A percentile compares a stretch with the other conserved stretches of the same genome.
Evolutionary conservation across 2,113 vertebrate genomes (phyloP).

Genomic region (Bungarus multicinctus): DNA sequence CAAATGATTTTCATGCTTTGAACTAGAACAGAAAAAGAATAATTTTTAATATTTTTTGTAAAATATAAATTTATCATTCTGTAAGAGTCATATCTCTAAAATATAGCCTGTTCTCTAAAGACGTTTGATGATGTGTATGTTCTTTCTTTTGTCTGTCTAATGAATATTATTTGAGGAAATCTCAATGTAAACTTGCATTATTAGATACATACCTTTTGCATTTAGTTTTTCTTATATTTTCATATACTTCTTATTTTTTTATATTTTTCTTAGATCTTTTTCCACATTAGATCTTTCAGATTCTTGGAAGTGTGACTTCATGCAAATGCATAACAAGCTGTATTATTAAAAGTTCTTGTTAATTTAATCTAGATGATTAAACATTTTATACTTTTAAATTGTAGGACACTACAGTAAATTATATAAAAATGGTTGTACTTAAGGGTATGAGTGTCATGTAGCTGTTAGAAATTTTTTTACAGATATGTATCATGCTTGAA

Average conservation of each 20-base stretch:
- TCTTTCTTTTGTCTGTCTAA: neutral
- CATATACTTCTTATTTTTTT: neutral
- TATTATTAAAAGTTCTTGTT: neutral
- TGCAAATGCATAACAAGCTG: neutral
- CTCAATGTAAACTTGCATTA: neutral
- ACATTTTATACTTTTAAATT: neutral
- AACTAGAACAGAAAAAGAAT: neutral
- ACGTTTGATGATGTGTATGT: neutral
- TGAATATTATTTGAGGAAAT: neutral
- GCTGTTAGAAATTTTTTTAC: neutral
- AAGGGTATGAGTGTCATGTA: neutral
- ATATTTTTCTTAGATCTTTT: neutral
- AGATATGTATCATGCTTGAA: neutral
- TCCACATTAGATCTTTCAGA: neutral
- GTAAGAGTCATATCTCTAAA: neutral
- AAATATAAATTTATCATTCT: neutral
- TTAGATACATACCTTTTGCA: neutral
- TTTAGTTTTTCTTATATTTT: neutral
- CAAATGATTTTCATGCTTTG: neutral
- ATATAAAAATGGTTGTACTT: slow-evolving; percentile 10
- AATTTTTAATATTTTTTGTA: neutral
- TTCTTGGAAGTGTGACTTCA: neutral
- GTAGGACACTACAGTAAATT: neutral
- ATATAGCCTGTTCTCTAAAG: neutral
- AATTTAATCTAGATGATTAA: neutral